A percentile compares a stretch with the other conserved stretches of the same genome.
Conservation (phyloP, 1,140 invertebrate species). For the Paramacrobiotus metropolitanus region DNA sequence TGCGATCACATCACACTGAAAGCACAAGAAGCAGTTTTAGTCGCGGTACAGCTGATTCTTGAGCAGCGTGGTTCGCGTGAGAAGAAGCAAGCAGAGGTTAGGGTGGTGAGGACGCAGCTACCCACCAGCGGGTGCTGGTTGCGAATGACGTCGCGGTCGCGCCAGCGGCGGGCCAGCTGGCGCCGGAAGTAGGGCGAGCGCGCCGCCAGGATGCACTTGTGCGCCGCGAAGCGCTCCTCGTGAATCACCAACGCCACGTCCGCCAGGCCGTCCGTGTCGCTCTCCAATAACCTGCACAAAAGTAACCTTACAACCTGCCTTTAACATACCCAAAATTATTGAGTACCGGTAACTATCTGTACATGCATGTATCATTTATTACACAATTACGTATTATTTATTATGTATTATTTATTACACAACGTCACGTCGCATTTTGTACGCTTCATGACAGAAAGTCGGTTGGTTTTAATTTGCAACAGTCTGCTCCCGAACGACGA, state of each 20-base stretch:
- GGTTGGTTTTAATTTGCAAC: too few relatives aligned
- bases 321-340: not conserved
- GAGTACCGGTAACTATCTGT: not conserved
- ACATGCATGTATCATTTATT: not conserved
- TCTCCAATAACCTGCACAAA: slow-evolving; percentile 22
- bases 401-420: too few relatives aligned
- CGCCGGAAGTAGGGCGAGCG: slow-evolving; percentile 26
- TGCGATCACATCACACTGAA: too few relatives aligned
- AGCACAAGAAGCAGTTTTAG: too few relatives aligned
- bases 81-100: too few relatives aligned
- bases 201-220: slow-evolving; percentile 25
- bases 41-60: too few relatives aligned
- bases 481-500: too few relatives aligned
- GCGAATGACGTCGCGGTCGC: slow-evolving; percentile 17
- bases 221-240: slow-evolving; percentile 21
- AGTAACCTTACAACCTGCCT: not conserved
- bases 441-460: too few relatives aligned
- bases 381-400: too few relatives aligned
- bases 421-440: too few relatives aligned
- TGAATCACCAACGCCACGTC: slow-evolving; percentile 26
- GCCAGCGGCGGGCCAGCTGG: slow-evolving; percentile 24
- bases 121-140: slow-evolving; percentile 23
- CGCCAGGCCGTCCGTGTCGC: slow-evolving; percentile 20
- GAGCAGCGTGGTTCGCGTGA: too few relatives aligned
- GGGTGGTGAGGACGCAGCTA: too few relatives aligned